phyloP scores from a whole-genome alignment of 2,113 vertebrate species.

The Ptyas mucosa region DNA sequence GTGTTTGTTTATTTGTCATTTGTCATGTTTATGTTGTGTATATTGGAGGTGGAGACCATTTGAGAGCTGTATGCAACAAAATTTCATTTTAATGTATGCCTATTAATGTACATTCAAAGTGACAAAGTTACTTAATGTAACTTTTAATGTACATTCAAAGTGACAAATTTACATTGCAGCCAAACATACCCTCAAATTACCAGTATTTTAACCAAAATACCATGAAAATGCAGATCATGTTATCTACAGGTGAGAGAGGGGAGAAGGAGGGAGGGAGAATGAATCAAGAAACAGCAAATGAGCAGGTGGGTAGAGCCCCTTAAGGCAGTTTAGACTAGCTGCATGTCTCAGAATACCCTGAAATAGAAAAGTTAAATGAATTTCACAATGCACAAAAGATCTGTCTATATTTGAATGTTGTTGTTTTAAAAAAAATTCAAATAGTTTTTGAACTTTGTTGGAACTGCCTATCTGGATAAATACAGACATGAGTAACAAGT shows the following conservation, averaged over 20 bases:
- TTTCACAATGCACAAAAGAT: neutral
- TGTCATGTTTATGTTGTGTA: too few species aligned
- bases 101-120: too few species aligned
- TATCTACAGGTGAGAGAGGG: neutral
- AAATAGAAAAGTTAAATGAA: neutral
- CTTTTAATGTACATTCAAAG: too few species aligned
- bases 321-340: neutral
- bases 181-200: neutral
- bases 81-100: too few species aligned
- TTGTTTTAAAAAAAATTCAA: neutral
- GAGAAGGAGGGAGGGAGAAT: too few species aligned
- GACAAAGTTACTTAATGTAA: too few species aligned
- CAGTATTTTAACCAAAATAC: neutral
- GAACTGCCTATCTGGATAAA: neutral
- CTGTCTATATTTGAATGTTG: neutral
- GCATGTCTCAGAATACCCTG: neutral
- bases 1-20: too few species aligned
- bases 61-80: too few species aligned
- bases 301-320: neutral
- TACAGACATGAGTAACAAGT: neutral
- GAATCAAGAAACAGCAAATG: neutral
- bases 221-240: neutral
- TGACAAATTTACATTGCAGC: neutral
- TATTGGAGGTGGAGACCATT: too few species aligned
- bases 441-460: neutral